phyloP scores from a whole-genome alignment of 2,113 vertebrate species.

The Synodontis membranacea region DNA sequence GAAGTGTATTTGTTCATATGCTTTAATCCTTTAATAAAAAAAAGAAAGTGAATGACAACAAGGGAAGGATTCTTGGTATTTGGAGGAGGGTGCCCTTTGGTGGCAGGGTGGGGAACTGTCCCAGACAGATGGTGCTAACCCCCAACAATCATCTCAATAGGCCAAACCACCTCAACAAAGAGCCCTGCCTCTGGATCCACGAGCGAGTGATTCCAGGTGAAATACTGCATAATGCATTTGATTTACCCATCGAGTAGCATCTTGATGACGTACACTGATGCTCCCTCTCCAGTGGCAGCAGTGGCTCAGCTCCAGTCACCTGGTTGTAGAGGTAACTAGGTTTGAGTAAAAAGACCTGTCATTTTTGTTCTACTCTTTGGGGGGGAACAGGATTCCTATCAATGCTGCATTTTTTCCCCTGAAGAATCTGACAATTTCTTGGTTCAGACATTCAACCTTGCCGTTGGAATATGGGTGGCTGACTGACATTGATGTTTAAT shows the following conservation, averaged over 20 bases:
- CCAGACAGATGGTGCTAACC: too few relatives aligned
- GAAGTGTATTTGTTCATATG: too few relatives aligned
- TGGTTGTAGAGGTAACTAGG: too few relatives aligned
- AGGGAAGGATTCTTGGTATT: too few relatives aligned
- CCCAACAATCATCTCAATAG: background rate
- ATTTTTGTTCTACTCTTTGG: background rate
- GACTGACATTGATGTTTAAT: background rate
- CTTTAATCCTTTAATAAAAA: too few relatives aligned
- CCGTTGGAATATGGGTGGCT: background rate
- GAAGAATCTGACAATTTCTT: background rate
- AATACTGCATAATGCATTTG: background rate
- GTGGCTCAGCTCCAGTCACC: too few relatives aligned
- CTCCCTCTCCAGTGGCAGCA: background rate
- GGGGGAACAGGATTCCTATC: background rate
- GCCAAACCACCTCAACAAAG: background rate
- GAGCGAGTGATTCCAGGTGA: background rate
- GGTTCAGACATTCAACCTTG: background rate
- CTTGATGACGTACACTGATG: background rate
- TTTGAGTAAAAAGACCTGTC: too few relatives aligned
- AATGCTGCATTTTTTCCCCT: background rate
- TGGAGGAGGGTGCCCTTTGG: too few relatives aligned
- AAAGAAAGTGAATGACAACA: too few relatives aligned
- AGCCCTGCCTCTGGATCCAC: background rate
- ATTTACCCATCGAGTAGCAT: background rate
- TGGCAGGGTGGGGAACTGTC: too few relatives aligned